Percentiles rank a stretch among this genome's conserved stretches.
Evolutionary conservation across 2,888 invertebrate genomes (phyloP).

Genomic region (Aethes cnicana): DNA sequence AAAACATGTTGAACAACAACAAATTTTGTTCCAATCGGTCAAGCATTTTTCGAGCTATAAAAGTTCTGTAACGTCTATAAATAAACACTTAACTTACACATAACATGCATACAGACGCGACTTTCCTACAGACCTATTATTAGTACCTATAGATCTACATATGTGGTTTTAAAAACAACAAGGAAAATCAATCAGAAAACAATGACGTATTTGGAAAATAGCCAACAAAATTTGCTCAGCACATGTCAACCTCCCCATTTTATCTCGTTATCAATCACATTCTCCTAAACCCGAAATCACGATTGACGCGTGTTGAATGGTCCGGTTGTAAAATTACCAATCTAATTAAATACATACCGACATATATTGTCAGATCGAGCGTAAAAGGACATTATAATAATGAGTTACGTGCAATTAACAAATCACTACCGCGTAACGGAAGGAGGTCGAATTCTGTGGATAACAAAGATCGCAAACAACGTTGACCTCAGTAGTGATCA

Average conservation of each 20-base stretch:
- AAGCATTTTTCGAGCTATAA: no score
- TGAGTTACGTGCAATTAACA: slow-evolving; percentile 25
- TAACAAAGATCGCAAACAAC: not conserved
- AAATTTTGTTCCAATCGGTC: no score
- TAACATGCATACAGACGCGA: no score
- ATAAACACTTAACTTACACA: no score
- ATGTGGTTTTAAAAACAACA: no score
- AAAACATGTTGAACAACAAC: no score
- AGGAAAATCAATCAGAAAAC: no score
- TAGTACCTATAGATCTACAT: no score
- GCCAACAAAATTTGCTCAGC: no score
- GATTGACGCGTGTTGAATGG: slow-evolving; percentile 22
- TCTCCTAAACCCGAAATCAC: slow-evolving; percentile 25
- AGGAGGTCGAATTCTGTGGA: slow-evolving; percentile 10
- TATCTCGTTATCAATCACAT: slow-evolving; percentile 16
- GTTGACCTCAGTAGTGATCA: not conserved
- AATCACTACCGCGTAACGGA: slow-evolving; percentile 17
- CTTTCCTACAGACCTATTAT: no score
- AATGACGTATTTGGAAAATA: no score
- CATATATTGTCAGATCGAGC: slow-evolving; percentile 35
- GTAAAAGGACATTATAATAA: slow-evolving; percentile 39
- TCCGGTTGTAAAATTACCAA: slow-evolving; percentile 25
- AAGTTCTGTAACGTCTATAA: no score
- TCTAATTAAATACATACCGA: slow-evolving; percentile 26
- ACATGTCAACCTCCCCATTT: slow-evolving; percentile 12